phyloP scores from a whole-genome alignment of 1,140 invertebrate species.

The Sycophila sp. region DNA sequence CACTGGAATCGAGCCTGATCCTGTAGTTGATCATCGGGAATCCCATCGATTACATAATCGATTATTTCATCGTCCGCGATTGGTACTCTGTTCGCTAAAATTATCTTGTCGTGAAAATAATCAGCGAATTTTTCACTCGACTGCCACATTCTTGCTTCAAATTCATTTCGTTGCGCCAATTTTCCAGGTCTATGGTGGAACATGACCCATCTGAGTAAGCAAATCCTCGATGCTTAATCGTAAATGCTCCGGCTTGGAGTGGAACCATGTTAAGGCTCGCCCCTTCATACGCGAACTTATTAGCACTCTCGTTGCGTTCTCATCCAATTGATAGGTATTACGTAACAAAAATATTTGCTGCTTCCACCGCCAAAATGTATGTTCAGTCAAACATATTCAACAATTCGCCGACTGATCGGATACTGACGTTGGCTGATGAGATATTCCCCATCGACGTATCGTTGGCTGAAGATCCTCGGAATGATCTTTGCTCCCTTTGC shows the following conservation, averaged over 20 bases:
- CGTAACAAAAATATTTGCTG: too few species aligned
- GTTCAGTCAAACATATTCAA: too few species aligned
- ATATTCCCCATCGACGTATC: too few species aligned
- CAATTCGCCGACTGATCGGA: too few species aligned
- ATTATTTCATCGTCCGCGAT: constrained; percentile 42
- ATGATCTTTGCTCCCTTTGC: too few species aligned
- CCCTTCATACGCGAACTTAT: constrained; percentile 14
- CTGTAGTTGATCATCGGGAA: constrained; percentile 33
- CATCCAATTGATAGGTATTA: too few species aligned
- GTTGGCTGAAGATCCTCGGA: too few species aligned
- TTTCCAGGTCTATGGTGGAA: constrained; percentile 14
- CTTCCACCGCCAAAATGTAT: too few species aligned
- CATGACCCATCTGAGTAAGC: constrained; percentile 33
- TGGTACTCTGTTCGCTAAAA: constrained; percentile 37
- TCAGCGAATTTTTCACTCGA: constrained; percentile 35
- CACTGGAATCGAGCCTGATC: constrained; percentile 36
- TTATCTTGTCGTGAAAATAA: constrained; percentile 44
- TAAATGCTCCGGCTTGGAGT: constrained; percentile 33
- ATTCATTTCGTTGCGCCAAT: constrained; percentile 31
- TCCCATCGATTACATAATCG: constrained; percentile 43
- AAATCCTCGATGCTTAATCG: background rate
- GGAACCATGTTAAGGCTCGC: constrained; percentile 36
- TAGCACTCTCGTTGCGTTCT: constrained; percentile 16
- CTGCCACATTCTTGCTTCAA: constrained; percentile 37
- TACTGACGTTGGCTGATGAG: too few species aligned